These are phyloP conservation scores for Andrena fulva DNA, from an alignment of 2,888 invertebrate species.

Conservation along the genomic window DNA sequence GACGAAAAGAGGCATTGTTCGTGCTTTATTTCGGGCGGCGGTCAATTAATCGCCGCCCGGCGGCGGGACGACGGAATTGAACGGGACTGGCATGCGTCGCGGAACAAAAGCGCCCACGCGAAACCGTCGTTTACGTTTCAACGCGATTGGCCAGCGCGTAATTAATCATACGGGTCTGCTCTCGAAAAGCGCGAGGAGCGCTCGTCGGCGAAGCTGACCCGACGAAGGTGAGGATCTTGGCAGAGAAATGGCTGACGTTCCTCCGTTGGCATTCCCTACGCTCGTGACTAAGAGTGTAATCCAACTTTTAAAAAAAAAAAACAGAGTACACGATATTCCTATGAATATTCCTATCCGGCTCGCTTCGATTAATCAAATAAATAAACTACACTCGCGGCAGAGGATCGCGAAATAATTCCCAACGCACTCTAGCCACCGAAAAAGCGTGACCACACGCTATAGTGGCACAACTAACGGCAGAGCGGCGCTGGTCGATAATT, in stretches of 20 bases:
- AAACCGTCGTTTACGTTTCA: constrained; percentile 35
- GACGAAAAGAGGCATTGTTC: constrained; percentile 21
- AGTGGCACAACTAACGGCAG: background rate
- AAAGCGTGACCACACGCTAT: no score
- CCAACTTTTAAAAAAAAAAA: no score
- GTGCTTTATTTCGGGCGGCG: constrained; percentile 29
- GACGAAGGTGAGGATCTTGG: constrained; percentile 19
- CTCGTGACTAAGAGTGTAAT: background rate
- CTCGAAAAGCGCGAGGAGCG: background rate
- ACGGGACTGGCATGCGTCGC: constrained; percentile 26
- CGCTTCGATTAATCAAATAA: no score
- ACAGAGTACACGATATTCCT: no score
- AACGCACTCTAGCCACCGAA: no score
- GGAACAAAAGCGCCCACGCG: constrained; percentile 50
- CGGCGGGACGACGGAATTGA: constrained; percentile 29
- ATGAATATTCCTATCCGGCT: no score
- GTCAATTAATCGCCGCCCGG: constrained; percentile 36
- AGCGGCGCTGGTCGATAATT: constrained; percentile 5
- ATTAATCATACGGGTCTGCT: constrained; percentile 37
- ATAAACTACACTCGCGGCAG: no score
- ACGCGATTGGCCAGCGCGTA: constrained; percentile 30
- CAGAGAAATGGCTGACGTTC: background rate
- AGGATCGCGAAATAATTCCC: no score
- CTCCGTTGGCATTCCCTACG: background rate
- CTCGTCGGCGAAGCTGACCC: background rate